Evolutionary conservation across 2,888 invertebrate genomes (phyloP).

Genomic region (Dimorphilus gyrociliatus): DNA sequence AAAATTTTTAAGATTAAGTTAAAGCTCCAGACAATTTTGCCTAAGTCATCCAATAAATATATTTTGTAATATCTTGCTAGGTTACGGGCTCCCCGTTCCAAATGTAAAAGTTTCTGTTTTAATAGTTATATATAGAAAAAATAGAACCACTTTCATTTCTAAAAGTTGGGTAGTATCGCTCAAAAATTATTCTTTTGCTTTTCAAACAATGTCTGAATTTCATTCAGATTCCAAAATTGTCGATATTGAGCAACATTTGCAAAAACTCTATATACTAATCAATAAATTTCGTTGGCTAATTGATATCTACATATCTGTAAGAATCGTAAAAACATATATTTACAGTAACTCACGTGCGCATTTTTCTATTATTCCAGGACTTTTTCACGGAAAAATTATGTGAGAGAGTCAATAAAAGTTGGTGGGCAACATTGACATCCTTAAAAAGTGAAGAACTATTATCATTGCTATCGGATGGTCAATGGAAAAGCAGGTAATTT

Average conservation of each 20-base stretch:
- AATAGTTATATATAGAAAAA: too few relatives aligned
- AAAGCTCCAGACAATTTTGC: too few relatives aligned
- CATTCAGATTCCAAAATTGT: too few relatives aligned
- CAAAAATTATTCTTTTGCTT: too few relatives aligned
- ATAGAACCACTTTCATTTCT: too few relatives aligned
- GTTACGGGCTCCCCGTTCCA: too few relatives aligned
- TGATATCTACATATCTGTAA: constrained; percentile 7
- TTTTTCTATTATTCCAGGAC: constrained; percentile 5
- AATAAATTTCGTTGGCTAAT: constrained; percentile 4
- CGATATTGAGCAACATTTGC: background rate
- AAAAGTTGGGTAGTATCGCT: too few relatives aligned
- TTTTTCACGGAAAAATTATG: constrained; percentile 4
- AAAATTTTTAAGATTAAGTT: too few relatives aligned
- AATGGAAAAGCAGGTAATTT: constrained; percentile 4
- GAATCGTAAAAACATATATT: background rate
- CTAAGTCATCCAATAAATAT: too few relatives aligned
- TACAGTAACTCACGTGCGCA: constrained; percentile 1
- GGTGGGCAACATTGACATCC: constrained; percentile 3
- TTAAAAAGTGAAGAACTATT: constrained; percentile 5
- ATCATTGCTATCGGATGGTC: constrained; percentile 2
- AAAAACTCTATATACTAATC: constrained; percentile 1
- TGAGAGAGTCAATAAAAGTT: background rate
- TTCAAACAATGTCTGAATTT: too few relatives aligned
- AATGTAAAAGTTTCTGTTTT: too few relatives aligned
- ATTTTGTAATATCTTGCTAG: too few relatives aligned